Evolutionary conservation across 2,797 vertebrate genomes (phyloP).

Genomic region (Podarcis lilfordi): DNA sequence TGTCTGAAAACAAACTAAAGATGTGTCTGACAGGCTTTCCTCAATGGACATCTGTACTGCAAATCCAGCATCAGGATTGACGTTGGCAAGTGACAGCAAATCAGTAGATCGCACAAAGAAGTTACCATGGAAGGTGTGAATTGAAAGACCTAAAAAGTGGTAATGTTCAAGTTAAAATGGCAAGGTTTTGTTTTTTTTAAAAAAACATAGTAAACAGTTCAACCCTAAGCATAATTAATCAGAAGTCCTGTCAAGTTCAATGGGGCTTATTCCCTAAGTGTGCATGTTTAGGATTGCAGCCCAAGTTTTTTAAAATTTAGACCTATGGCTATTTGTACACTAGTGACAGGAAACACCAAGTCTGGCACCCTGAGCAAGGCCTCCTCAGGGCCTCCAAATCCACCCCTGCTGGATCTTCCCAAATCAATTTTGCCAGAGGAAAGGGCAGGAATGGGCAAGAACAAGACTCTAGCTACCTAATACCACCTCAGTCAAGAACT

Average conservation of each 20-base stretch:
- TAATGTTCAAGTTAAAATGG: conserved; percentile 13
- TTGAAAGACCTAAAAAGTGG: conserved; percentile 88
- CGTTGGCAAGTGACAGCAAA: conserved; percentile 94
- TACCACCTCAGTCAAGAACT: background rate
- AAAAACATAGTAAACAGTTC: background rate
- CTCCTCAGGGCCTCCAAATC: background rate
- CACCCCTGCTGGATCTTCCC: background rate
- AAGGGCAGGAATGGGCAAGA: background rate
- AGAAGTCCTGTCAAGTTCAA: background rate
- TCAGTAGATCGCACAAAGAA: conserved; percentile 99
- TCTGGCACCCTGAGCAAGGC: no score
- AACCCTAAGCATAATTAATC: background rate
- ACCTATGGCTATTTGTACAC: background rate
- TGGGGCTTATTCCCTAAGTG: background rate
- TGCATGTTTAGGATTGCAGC: background rate
- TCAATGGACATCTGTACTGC: conserved; percentile 98
- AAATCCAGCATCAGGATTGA: conserved; percentile 96
- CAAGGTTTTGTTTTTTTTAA: background rate
- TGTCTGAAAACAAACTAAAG: conserved; percentile 95
- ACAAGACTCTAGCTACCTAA: no score
- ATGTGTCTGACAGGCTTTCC: conserved; percentile 91
- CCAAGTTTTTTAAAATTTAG: background rate
- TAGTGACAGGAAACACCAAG: background rate
- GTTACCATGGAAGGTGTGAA: conserved; percentile 98
- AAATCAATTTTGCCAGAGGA: background rate